Evolutionary conservation across 2,888 invertebrate species (phyloP).

Genomic region (Xanthorhoe spadicearia): DNA sequence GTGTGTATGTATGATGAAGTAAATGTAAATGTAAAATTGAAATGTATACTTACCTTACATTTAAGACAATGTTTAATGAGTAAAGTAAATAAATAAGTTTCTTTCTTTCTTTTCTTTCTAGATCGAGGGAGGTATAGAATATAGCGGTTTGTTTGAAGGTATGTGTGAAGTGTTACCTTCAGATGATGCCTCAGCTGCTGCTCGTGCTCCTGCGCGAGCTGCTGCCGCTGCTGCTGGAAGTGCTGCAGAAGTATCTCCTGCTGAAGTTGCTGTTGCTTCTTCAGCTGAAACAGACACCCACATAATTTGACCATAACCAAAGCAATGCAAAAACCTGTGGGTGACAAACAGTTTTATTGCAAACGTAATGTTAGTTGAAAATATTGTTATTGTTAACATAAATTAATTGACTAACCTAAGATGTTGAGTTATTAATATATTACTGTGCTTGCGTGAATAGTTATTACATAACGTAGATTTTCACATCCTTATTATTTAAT

Average conservation of each 20-base stretch:
- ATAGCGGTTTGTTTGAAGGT: too few species aligned
- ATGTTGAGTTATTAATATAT: background rate
- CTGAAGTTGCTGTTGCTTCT: conserved; percentile 96
- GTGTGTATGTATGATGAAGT: too few species aligned
- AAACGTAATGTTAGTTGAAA: background rate
- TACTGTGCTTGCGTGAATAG: too few species aligned
- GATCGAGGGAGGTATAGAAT: too few species aligned
- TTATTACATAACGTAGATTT: background rate
- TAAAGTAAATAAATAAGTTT: too few species aligned
- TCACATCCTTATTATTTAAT: background rate
- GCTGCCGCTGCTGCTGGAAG: conserved; percentile 96
- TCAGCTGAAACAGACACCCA: conserved; percentile 87
- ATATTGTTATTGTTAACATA: background rate
- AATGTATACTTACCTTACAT: too few species aligned
- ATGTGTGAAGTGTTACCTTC: conserved; percentile 85
- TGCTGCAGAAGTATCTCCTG: conserved; percentile 95
- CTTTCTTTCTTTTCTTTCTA: too few species aligned
- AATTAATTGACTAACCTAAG: background rate
- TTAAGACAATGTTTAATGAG: too few species aligned
- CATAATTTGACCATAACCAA: conserved; percentile 37
- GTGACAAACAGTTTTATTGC: conserved; percentile 3
- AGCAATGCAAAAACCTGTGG: conserved; percentile 16
- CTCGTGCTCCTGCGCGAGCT: conserved; percentile 95
- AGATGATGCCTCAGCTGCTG: conserved; percentile 94
- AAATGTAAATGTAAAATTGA: too few species aligned